Evolutionary conservation across 2,113 vertebrate species (phyloP).

Genomic region (Hipposideros armiger): DNA sequence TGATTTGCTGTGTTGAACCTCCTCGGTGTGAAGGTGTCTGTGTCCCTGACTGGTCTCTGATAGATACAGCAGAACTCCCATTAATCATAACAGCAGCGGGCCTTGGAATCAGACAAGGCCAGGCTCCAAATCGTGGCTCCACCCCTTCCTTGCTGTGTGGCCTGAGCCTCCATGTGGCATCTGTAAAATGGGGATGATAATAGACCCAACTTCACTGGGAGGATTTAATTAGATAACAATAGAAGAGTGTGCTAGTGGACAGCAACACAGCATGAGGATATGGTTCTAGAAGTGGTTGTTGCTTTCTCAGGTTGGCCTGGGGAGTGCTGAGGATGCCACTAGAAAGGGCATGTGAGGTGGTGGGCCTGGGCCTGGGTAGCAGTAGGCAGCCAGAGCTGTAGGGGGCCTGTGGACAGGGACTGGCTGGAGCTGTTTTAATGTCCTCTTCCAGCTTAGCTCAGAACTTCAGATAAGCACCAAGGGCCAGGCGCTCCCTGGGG

Average conservation of each 20-base stretch:
- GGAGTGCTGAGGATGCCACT: neutral
- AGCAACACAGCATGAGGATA: rapidly evolving
- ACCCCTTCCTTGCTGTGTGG: neutral
- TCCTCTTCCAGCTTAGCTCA: neutral
- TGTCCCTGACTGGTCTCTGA: neutral
- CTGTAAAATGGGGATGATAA: neutral
- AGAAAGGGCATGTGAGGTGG: neutral
- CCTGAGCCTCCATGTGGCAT: neutral
- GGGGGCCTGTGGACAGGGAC: neutral
- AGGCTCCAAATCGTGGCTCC: neutral
- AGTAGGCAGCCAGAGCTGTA: neutral
- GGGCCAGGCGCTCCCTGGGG: neutral
- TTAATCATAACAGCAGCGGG: neutral
- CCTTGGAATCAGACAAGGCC: neutral
- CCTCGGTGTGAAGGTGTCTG: neutral
- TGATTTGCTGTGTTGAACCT: neutral
- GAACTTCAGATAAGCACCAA: neutral
- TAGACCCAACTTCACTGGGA: neutral
- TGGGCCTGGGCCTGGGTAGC: neutral
- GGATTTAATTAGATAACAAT: neutral
- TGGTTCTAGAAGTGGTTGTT: neutral
- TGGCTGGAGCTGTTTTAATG: neutral
- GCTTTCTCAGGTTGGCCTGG: neutral
- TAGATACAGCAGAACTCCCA: neutral
- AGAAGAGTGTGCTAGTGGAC: neutral